Evolutionary conservation across 2,888 invertebrate species (phyloP).

Genomic region (Drosophila neutralis): DNA sequence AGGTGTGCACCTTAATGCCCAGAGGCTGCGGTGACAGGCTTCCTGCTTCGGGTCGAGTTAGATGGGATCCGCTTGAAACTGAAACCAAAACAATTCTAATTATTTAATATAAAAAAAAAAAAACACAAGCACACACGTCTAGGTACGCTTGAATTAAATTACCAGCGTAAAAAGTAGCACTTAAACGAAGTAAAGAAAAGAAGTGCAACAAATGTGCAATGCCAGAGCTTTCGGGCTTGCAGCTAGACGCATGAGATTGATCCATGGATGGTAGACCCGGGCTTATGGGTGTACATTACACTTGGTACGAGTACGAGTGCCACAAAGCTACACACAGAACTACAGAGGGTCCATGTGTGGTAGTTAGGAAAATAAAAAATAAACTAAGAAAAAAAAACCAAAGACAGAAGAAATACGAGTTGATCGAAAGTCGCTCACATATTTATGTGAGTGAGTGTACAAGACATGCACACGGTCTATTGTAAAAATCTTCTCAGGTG

Average conservation of each 20-base stretch:
- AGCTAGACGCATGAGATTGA: conserved; percentile 48
- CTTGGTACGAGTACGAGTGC: conserved; percentile 18
- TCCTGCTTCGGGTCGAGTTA: conserved; percentile 59
- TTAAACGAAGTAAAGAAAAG: conserved; percentile 52
- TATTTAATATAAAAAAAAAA: conserved; percentile 60
- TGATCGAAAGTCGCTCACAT: conserved; percentile 50
- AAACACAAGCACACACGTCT: conserved; percentile 4
- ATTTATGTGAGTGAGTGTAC: conserved; percentile 12
- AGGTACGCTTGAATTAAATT: conserved; percentile 79
- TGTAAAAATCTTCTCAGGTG: conserved; percentile 83
- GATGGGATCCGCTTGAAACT: conserved; percentile 60
- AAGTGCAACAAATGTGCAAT: conserved; percentile 62
- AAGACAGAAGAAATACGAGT: conserved; percentile 71
- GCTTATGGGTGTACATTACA: conserved; percentile 59
- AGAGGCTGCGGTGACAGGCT: conserved; percentile 70
- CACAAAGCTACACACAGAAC: neutral
- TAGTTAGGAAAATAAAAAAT: neutral
- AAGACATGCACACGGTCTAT: conserved; percentile 63
- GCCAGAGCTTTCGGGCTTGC: conserved; percentile 31
- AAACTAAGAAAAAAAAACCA: conserved; percentile 18
- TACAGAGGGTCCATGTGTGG: conserved; percentile 8
- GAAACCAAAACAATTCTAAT: conserved; percentile 76
- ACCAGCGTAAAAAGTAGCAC: conserved; percentile 47
- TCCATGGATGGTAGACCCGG: conserved; percentile 35
- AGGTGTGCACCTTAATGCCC: conserved; percentile 39